A percentile compares a stretch with the other conserved stretches of the same genome.
These are phyloP conservation scores for Collichthys lucidus DNA, from an alignment of 2,113 vertebrate genomes.

Conservation along the genomic window DNA sequence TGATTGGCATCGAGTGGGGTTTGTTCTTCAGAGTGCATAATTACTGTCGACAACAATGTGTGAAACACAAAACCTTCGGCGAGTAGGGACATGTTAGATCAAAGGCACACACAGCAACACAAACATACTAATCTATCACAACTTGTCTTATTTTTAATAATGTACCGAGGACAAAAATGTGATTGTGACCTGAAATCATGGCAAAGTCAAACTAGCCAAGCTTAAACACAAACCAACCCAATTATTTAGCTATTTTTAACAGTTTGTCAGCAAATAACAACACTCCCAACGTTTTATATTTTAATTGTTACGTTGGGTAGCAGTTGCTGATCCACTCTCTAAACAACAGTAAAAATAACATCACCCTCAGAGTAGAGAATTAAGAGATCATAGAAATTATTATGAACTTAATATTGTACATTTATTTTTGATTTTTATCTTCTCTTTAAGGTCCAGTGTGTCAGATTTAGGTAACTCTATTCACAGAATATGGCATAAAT, in stretches of 20 bases:
- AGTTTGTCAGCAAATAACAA: background rate
- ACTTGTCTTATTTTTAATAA: background rate
- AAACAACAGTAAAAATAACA: background rate
- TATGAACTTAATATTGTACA: too few species aligned
- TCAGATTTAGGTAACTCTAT: too few species aligned
- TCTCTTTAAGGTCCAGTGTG: too few species aligned
- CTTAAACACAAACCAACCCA: background rate
- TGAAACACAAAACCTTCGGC: slow-evolving; percentile 3
- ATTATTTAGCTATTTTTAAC: background rate
- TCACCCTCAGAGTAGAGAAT: background rate
- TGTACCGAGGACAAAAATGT: background rate
- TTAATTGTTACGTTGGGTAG: background rate
- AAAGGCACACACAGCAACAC: background rate
- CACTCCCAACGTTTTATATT: background rate
- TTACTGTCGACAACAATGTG: background rate
- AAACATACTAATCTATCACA: too few species aligned
- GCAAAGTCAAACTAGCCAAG: background rate
- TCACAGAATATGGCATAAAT: too few species aligned
- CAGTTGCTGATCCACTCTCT: background rate
- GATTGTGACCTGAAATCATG: background rate
- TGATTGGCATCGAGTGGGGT: background rate
- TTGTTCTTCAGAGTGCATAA: slow-evolving; percentile 12
- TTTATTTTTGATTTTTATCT: too few species aligned
- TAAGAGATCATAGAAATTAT: background rate
- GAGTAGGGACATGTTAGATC: background rate